Conservation (phyloP, 2,797 vertebrate species). For the Ctenopoma kingsleyae region DNA sequence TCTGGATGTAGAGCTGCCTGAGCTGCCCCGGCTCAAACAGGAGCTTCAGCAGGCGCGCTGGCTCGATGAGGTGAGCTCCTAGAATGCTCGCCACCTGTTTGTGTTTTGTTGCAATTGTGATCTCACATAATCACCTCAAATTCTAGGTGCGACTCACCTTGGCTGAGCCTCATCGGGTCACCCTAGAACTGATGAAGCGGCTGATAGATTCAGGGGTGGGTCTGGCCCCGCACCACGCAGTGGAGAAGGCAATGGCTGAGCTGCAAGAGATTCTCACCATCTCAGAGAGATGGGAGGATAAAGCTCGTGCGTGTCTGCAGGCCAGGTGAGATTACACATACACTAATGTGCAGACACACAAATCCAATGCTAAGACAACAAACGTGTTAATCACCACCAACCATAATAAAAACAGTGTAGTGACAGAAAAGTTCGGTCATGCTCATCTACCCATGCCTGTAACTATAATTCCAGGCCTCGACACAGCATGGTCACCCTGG, state of each 20-base stretch:
- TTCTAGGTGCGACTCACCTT: constrained; percentile 90
- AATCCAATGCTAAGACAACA: neutral
- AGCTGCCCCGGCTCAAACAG: constrained; percentile 94
- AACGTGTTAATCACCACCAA: neutral
- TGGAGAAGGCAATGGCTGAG: constrained; percentile 99
- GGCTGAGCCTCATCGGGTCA: constrained; percentile 93
- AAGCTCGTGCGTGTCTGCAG: constrained; percentile 94
- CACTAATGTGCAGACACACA: neutral
- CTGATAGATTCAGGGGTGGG: constrained; percentile 97
- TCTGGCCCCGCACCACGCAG: constrained; percentile 95
- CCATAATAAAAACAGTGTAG: neutral
- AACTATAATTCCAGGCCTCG: constrained; percentile 85
- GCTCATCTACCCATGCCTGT: neutral
- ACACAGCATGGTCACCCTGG: constrained; percentile 93
- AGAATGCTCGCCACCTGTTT: neutral
- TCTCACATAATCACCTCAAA: neutral
- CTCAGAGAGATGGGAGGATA: constrained; percentile 98
- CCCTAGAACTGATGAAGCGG: constrained; percentile 97
- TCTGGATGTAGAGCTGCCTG: constrained; percentile 95
- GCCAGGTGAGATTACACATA: constrained; percentile 85
- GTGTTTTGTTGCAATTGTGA: neutral
- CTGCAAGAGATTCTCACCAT: constrained; percentile 97
- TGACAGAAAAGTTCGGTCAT: neutral
- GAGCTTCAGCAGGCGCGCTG: constrained; percentile 97
- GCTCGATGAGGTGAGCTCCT: constrained; percentile 89